phyloP scores from a whole-genome alignment of 1,140 invertebrate genomes.

The Drosophila ambigua region DNA sequence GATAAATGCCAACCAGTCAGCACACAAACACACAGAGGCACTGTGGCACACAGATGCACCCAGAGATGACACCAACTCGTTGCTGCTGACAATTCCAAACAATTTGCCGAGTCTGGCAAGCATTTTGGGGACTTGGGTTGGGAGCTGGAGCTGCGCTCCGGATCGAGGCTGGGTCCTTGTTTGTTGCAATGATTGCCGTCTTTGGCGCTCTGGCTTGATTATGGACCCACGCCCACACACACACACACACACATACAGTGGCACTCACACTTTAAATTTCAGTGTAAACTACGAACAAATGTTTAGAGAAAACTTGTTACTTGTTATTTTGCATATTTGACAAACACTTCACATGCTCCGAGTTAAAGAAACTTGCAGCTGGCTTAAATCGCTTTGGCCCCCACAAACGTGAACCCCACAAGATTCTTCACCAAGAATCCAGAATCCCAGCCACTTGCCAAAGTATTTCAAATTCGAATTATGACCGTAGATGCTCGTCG shows the following conservation, averaged over 20 bases:
- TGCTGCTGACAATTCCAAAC: conserved; percentile 69
- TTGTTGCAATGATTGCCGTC: conserved; percentile 66
- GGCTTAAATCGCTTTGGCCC: not conserved
- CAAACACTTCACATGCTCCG: conserved; percentile 44
- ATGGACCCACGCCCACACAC: conserved; percentile 36
- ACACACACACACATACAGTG: not conserved
- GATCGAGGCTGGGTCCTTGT: conserved; percentile 20
- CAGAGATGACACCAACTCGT: conserved; percentile 28
- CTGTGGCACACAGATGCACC: conserved; percentile 5
- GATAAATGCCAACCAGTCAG: conserved; percentile 70
- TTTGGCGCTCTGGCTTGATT: conserved; percentile 56
- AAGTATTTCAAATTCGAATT: conserved; percentile 47
- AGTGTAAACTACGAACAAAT: conserved; percentile 72
- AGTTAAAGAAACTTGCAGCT: conserved; percentile 27
- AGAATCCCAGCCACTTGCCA: conserved; percentile 11
- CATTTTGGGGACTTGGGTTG: conserved; percentile 23
- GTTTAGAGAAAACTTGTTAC: conserved; percentile 76
- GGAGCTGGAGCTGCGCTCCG: no score
- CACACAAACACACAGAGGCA: conserved; percentile 12
- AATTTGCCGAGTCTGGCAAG: conserved; percentile 56
- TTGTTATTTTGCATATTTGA: conserved; percentile 76
- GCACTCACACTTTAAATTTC: conserved; percentile 41
- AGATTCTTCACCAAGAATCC: not conserved
- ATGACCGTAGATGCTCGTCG: conserved; percentile 15
- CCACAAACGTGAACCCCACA: not conserved